These are phyloP conservation scores for Passerina amoena DNA, from an alignment of 2,113 vertebrate species.

Conservation along the genomic window DNA sequence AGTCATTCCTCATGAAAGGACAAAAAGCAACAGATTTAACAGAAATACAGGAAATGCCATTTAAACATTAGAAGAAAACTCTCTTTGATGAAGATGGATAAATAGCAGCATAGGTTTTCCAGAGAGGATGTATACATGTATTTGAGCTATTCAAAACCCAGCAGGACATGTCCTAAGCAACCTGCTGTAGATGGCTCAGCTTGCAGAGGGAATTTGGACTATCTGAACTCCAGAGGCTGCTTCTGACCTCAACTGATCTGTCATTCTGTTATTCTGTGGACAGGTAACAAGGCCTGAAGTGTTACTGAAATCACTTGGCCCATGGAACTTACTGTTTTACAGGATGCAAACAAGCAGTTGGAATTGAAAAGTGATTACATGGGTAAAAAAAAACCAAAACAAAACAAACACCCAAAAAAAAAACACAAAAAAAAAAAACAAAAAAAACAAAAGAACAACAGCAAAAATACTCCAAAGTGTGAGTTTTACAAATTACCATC, in stretches of 20 bases:
- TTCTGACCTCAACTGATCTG: accelerated
- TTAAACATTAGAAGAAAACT: background rate
- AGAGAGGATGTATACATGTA: background rate
- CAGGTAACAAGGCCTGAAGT: background rate
- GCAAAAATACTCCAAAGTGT: background rate
- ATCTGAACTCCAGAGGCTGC: background rate
- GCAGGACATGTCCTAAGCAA: background rate
- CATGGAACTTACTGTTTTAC: background rate
- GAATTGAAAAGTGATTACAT: background rate
- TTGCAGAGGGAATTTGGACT: background rate
- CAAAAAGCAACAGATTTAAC: background rate
- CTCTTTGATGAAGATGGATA: background rate
- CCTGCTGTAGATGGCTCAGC: background rate
- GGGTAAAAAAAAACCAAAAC: no score
- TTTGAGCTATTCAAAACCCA: background rate
- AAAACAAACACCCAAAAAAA: accelerated
- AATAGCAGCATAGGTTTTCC: background rate
- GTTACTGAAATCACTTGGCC: background rate
- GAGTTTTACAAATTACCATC: background rate
- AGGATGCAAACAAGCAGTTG: background rate
- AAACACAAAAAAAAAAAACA: background rate
- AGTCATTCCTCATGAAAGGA: background rate
- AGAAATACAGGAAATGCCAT: background rate
- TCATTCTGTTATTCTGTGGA: background rate
- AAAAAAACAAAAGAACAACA: no score